Base-by-base conservation (phyloP, 2,113 vertebrate species). In the Ptyas mucosa region DNA sequence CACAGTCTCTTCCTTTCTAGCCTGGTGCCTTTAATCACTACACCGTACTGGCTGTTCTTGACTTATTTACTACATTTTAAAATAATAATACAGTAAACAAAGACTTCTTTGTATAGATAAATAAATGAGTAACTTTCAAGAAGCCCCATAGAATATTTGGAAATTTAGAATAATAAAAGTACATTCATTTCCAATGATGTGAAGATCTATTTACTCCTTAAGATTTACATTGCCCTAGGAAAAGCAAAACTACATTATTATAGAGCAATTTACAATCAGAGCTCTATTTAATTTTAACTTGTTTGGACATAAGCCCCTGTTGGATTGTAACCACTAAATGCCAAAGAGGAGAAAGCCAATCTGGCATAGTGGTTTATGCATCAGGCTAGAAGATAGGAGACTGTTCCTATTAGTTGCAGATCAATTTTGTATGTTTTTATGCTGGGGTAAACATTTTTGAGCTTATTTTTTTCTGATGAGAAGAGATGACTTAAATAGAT, bases 201-300 rank as follows among this genome's bases (percentile, higher is more conserved):
- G 95, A 95, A 94, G 95, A 95, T 91, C 94, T 93, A 61, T 96
- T 85, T 95, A 91, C 96, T 96, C 95, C 95, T 96, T 96, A 95
- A 96, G 94, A 94, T 94, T 93, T 29, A 95, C 58, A 95, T 69
- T 89, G 75, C 93, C 96, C 90, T 90, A n/a, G 94, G 15, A 92
- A 92, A 90, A 95, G 58, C 94, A 95, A 96, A 97, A 96, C 88
- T 95, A 75, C 81, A 39, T 55, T 93, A 88, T 91, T 95, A 89
- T 94, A 93, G 94, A 95, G 90, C 96, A 93, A 92, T 94, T 96
- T 95, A 94, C 89, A 95, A 95, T 90, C 90, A 96, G 91, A 93
- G 96, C 96, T 96, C 96, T 95, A 96, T 96, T 96, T 97, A 96
- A 96, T 96, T 96, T 94, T 96, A 92, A 92, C 90, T 95, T 95